Base-by-base conservation (phyloP, 2,888 invertebrate genomes). In the Dexiosoma caninum region DNA sequence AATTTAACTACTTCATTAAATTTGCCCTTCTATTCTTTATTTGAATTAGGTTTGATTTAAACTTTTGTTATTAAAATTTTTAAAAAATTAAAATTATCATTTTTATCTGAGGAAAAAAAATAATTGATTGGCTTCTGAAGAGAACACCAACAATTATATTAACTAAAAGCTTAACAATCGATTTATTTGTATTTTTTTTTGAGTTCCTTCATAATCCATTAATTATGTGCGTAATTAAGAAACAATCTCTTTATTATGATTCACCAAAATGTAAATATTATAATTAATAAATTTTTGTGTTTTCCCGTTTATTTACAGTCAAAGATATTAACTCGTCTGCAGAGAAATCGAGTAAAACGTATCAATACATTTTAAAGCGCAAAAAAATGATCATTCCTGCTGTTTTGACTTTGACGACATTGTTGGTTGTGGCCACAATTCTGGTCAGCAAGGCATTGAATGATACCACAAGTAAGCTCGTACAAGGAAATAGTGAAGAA, bases 401-500 rank as follows among this genome's bases (percentile, higher is more conserved):
- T 67, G 37, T 53, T 37, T 83, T 85, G 9, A 57, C 23, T 23
- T 37, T 81, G n/a, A 27, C 64, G 12, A 32, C 77, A 7, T 16
- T 81, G 46, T 72, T 85, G 30, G 40, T 85, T 12, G 59, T 86
- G 5, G 86, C 85, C 32, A 83, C 86, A 12, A 40, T 86, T 0
- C 74, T 86, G 57, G 86, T 84, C 60, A 82, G 64, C 30, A 67
- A 16, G 30, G 51, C 27, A 51, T 16, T 64, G 3, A 64, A n/a
- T 40, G 64, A 77, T 27, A 69, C 51, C 78, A 88, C 86, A 88
- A 89, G 89, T 89, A 89, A 89, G 89, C 81, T 62, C 59, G 35
- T 81, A 78, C 72, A 85, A 84, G 88, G 87, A 85, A 88, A 90
- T 85, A 89, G 87, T 84, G 91, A 91, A 84, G 89, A 90, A 85